A percentile compares a stretch with the other conserved stretches of the same genome.
Evolutionary conservation across 2,888 invertebrate species (phyloP).

Genomic region (Uropetala carovei): DNA sequence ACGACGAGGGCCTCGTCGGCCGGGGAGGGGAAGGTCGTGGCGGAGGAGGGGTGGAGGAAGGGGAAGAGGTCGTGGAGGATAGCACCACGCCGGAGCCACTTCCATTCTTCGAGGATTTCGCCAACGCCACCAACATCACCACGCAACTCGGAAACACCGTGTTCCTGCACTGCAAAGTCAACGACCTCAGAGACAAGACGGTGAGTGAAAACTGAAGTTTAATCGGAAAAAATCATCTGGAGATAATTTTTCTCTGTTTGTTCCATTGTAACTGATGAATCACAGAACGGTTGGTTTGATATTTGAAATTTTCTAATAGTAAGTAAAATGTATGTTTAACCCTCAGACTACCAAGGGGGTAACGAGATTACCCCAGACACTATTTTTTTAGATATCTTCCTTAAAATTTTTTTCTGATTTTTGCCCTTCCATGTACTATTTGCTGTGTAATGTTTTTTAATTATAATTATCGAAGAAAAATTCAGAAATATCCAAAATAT

Average conservation of each 20-base stretch:
- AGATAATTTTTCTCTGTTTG: background rate
- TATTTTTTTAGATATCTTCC: too few species aligned
- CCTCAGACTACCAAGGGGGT: too few species aligned
- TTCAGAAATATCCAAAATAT: too few species aligned
- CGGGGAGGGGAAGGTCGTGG: background rate
- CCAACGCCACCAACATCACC: constrained; percentile 71
- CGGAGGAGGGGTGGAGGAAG: constrained; percentile 8
- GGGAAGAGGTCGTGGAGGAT: constrained; percentile 36
- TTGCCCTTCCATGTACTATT: too few species aligned
- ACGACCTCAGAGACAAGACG: constrained; percentile 72
- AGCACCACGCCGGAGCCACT: constrained; percentile 70
- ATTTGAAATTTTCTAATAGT: too few species aligned
- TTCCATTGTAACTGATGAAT: too few species aligned
- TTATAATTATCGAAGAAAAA: too few species aligned
- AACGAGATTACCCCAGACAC: too few species aligned
- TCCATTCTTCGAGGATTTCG: constrained; percentile 71
- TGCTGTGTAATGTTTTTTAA: too few species aligned
- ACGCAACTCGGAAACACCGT: constrained; percentile 72
- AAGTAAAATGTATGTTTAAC: too few species aligned
- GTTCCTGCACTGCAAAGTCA: constrained; percentile 72
- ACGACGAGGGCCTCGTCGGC: constrained; percentile 3
- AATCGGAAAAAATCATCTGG: background rate
- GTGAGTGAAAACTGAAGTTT: constrained; percentile 67
- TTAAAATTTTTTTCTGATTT: too few species aligned
- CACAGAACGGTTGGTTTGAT: too few species aligned